Base-by-base conservation (phyloP, 2,888 invertebrate genomes). In the Phengaris alcon region DNA sequence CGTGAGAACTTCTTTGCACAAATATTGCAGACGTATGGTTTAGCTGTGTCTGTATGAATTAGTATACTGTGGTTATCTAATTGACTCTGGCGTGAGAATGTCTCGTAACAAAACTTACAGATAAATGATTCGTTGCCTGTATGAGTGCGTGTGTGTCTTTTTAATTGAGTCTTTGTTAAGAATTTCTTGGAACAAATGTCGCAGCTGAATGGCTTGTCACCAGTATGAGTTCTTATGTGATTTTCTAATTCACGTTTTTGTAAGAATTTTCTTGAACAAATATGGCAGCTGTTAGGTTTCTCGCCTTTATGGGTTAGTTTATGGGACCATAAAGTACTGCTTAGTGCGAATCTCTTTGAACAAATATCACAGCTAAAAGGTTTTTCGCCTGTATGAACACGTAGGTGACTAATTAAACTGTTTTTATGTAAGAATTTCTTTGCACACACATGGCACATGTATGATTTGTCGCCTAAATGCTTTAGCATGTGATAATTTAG, bases 21-120 rank as follows among this genome's bases (percentile, higher is more conserved):
- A 44, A 64, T 44, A 64, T 6, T 64, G 13, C 64, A 64, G 64
- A 10, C 35, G 44, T 64, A 64, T 35, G 64, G 64, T 64, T 35
- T 64, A 44, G 35, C 64, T 35, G 35, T 35, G 64, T 64, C 64
- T 35, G 64, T 64, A 44, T 64, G 64, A 64, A 64, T 44, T 12
- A 64, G 35, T 12, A 12, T 44, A 10, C 12, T 64, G 35, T 64
- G 64, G 6, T 64, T 12, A 13, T 13, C 44, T 35, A 64, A 2
- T 64, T 64, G 35, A 44, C 64, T 64, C 12, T 9, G 35, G 35
- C 64, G 64, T 35, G 64, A 15, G 12, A 64, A 64, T 15, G 35
- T 1, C 10, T 64, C 64, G 35, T 35, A 64, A 64, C 64, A 64
- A 64, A 64, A 64, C 12, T 64, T 10, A 64, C 64, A 64, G 12